phyloP scores from a whole-genome alignment of 2,797 vertebrate species.

The Hypotaenidia philippensis region DNA sequence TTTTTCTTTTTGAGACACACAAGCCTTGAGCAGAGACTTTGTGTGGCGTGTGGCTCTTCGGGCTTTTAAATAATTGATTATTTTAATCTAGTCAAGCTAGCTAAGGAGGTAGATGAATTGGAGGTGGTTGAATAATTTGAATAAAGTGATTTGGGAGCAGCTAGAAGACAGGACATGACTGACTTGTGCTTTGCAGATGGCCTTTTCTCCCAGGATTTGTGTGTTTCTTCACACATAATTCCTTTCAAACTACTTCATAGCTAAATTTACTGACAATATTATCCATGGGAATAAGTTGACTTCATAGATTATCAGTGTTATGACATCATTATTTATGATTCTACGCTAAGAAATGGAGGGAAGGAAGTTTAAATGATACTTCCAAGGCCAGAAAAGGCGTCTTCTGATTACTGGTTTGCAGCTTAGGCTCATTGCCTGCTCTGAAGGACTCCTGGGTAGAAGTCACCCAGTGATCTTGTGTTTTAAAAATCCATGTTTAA shows the following conservation, averaged over 20 bases:
- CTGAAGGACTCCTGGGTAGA: not conserved
- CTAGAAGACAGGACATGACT: not conserved
- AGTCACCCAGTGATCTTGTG: not conserved
- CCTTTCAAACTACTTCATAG: not conserved
- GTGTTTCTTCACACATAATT: not conserved
- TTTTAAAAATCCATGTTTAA: slow-evolving; percentile 53
- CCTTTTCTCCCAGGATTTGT: not conserved
- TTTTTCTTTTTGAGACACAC: not conserved
- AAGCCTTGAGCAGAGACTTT: not conserved
- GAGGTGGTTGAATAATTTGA: not conserved
- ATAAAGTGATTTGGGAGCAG: not conserved
- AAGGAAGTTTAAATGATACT: not conserved
- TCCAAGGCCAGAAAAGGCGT: not conserved
- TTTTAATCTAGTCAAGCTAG: not conserved
- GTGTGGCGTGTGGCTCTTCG: not conserved
- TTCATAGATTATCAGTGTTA: not conserved
- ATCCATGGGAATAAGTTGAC: not conserved
- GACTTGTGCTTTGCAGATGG: not conserved
- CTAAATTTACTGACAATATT: not conserved
- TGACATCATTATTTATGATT: not conserved
- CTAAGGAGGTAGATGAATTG: not conserved
- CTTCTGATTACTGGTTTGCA: not conserved
- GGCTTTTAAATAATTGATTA: not conserved
- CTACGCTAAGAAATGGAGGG: not conserved
- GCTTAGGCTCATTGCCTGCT: not conserved